Evolutionary conservation across 2,113 vertebrate species (phyloP).

Genomic region (Rhagologus leucostigma): DNA sequence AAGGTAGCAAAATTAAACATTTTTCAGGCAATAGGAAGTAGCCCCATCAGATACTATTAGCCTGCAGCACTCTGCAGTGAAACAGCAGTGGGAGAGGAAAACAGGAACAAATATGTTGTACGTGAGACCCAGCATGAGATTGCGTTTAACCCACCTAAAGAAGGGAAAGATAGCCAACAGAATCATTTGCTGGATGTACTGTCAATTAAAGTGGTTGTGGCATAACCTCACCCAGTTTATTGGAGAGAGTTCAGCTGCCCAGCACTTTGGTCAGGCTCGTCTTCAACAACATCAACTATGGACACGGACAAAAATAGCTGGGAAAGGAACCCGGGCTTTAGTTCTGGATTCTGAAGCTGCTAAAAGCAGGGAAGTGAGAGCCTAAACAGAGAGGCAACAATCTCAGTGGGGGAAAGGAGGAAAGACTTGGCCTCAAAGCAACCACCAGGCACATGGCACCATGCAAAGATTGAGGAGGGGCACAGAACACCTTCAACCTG

Average conservation of each 20-base stretch:
- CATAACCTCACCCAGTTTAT: neutral
- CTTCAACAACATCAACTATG: neutral
- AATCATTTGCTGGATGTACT: neutral
- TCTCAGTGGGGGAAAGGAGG: neutral
- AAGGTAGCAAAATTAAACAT: conserved; percentile 25
- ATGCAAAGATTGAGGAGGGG: neutral
- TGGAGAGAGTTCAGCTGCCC: neutral
- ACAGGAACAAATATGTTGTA: conserved; percentile 47
- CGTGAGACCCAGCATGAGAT: neutral
- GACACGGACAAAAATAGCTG: neutral
- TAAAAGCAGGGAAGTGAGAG: neutral
- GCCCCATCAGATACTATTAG: conserved; percentile 26
- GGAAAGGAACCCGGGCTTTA: neutral
- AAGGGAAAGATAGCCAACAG: neutral
- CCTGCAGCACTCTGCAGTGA: neutral
- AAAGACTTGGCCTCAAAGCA: neutral
- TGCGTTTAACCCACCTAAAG: neutral
- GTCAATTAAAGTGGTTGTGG: neutral
- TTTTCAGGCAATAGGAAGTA: conserved; percentile 22
- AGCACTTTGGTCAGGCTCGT: neutral
- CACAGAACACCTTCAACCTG: neutral
- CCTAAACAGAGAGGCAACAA: neutral
- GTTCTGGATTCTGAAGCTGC: neutral
- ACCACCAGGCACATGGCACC: neutral
- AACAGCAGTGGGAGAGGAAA: conserved; percentile 19